phyloP scores from a whole-genome alignment of 2,113 vertebrate species.

The Rhodinocichla rosea region DNA sequence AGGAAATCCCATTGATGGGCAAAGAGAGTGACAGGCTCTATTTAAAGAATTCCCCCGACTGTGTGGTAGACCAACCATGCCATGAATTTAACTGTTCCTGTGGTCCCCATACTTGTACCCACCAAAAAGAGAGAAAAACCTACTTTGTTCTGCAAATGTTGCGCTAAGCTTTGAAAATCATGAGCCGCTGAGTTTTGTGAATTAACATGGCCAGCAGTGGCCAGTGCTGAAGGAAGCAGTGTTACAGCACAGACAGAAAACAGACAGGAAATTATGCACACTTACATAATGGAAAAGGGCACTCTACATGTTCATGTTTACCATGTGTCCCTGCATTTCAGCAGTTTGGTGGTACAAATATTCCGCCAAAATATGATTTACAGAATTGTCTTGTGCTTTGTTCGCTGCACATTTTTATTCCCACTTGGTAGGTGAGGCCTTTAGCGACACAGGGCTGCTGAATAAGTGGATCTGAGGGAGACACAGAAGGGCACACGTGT shows the following conservation, averaged over 20 bases:
- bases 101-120: constrained; percentile 80
- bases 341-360: background rate
- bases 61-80: constrained; percentile 85
- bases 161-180: constrained; percentile 78
- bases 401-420: background rate
- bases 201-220: constrained; percentile 68
- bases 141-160: constrained; percentile 80
- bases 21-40: constrained; percentile 84
- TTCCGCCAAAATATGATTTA: background rate
- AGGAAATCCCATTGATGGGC: constrained; percentile 85
- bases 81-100: constrained; percentile 85
- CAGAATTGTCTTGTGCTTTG: background rate
- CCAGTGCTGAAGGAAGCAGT: constrained; percentile 49
- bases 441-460: fast-evolving
- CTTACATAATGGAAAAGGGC: background rate
- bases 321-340: background rate
- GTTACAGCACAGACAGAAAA: constrained; percentile 49
- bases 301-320: background rate
- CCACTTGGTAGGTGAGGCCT: fast-evolving
- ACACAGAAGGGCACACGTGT: fast-evolving
- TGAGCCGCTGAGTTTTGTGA: constrained; percentile 71
- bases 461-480: fast-evolving
- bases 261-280: constrained; percentile 60
- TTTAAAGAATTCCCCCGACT: constrained; percentile 85
- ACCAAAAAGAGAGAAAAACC: constrained; percentile 74